phyloP scores from a whole-genome alignment of 2,113 vertebrate genomes.

The Athene cunicularia region DNA sequence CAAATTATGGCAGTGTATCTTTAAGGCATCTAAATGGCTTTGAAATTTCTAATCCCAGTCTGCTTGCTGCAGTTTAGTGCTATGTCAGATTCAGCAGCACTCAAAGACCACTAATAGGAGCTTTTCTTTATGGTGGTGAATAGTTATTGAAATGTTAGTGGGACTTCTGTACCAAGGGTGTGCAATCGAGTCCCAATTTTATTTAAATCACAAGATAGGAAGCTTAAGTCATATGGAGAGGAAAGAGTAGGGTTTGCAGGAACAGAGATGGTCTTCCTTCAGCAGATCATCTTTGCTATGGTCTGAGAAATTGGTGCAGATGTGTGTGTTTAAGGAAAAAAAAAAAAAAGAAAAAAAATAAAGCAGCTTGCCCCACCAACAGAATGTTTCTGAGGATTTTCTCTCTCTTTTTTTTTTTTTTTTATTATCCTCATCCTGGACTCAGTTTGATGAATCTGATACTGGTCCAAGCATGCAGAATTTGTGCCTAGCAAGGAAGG shows the following conservation, averaged over 20 bases:
- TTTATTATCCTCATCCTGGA: not conserved
- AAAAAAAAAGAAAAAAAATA: no score
- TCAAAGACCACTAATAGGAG: not conserved
- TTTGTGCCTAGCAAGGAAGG: not conserved
- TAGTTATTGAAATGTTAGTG: not conserved
- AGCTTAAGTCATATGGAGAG: not conserved
- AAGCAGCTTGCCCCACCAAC: not conserved
- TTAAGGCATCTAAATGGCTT: constrained; percentile 32
- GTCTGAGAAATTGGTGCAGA: not conserved
- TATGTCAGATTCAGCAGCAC: constrained; percentile 1
- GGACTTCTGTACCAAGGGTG: not conserved
- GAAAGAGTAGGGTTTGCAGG: not conserved
- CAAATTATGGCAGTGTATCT: not conserved
- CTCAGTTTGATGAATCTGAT: not conserved
- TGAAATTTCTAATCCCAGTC: constrained; percentile 42
- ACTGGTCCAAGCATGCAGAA: not conserved
- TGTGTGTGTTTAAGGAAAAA: not conserved
- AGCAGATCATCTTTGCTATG: not conserved
- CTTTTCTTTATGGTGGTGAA: not conserved
- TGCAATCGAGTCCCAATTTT: not conserved
- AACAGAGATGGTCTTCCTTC: not conserved
- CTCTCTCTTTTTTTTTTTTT: not conserved
- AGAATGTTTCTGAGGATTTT: not conserved
- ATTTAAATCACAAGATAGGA: not conserved
- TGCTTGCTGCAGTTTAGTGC: constrained; percentile 5